Percentiles rank a stretch among this genome's conserved stretches.
phyloP scores from a whole-genome alignment of 2,888 invertebrate genomes.

The Drosophila mimica region DNA sequence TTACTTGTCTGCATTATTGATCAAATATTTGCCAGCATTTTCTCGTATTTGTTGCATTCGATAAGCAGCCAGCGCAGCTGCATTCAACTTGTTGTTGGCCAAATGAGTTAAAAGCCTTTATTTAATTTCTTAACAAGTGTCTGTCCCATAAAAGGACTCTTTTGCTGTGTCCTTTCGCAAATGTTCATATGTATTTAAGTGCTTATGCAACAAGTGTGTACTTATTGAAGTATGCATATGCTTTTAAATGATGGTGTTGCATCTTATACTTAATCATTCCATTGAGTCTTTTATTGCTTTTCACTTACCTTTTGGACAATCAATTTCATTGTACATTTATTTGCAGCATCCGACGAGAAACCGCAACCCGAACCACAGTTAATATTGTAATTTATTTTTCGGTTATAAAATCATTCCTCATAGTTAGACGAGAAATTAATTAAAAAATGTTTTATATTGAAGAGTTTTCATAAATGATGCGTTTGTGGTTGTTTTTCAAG shows the following conservation, averaged over 20 bases:
- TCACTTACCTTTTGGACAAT: constrained; percentile 84
- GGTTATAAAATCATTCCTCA: constrained; percentile 17
- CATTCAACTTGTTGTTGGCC: constrained; percentile 53
- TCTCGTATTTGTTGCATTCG: constrained; percentile 51
- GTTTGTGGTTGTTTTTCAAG: background rate
- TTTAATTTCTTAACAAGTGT: constrained; percentile 30
- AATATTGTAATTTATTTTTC: constrained; percentile 6
- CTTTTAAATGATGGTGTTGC: background rate
- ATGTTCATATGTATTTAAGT: background rate
- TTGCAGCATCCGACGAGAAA: constrained; percentile 30
- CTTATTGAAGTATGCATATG: background rate
- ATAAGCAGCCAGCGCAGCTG: constrained; percentile 38
- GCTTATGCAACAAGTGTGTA: constrained; percentile 57
- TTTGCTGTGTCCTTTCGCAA: constrained; percentile 21
- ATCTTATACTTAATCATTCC: background rate
- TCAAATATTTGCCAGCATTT: constrained; percentile 60
- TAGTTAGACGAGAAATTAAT: constrained; percentile 23
- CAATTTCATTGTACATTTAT: constrained; percentile 85
- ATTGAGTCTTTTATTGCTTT: background rate
- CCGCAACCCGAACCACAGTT: constrained; percentile 1
- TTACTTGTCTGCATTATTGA: constrained; percentile 56
- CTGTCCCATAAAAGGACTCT: constrained; percentile 2
- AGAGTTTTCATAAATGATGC: background rate
- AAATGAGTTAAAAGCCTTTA: constrained; percentile 57
- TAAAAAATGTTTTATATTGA: background rate